A percentile compares a stretch with the other conserved stretches of the same genome.
phyloP scores from a whole-genome alignment of 2,113 vertebrate species.

The Cottus gobio region DNA sequence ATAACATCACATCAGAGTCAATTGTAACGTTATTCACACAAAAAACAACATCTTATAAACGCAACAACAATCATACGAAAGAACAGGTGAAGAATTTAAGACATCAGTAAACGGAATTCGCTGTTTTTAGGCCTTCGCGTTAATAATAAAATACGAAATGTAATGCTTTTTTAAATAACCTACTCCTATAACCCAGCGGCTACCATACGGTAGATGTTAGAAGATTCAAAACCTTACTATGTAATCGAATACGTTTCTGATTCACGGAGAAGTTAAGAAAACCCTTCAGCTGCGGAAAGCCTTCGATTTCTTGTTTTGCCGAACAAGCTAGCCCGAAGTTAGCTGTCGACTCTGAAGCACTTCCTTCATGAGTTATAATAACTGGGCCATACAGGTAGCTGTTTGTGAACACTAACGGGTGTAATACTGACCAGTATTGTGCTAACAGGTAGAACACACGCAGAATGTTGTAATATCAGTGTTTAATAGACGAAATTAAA shows the following conservation, averaged over 20 bases:
- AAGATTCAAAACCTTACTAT: neutral
- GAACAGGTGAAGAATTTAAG: neutral
- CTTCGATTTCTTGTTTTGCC: constrained; percentile 22
- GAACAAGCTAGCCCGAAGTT: constrained; percentile 41
- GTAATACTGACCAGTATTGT: neutral
- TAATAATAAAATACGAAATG: neutral
- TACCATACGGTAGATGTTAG: neutral
- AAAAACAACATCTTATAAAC: neutral
- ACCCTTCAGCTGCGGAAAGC: neutral
- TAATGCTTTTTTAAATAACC: neutral
- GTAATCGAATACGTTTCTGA: neutral
- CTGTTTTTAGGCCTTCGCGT: neutral
- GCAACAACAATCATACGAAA: neutral
- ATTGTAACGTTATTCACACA: neutral
- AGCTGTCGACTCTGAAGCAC: constrained; percentile 51
- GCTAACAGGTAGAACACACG: accelerated
- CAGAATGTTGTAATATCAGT: neutral
- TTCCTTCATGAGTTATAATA: constrained; percentile 43
- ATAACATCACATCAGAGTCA: neutral
- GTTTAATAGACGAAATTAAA: constrained; percentile 34
- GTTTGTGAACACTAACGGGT: neutral
- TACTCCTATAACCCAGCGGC: neutral
- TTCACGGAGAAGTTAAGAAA: neutral
- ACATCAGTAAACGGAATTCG: neutral
- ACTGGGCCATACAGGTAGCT: neutral